Percentiles rank a stretch among this genome's conserved stretches.
Evolutionary conservation across 2,888 invertebrate species (phyloP).

Genomic region (Dendrolimus houi): DNA sequence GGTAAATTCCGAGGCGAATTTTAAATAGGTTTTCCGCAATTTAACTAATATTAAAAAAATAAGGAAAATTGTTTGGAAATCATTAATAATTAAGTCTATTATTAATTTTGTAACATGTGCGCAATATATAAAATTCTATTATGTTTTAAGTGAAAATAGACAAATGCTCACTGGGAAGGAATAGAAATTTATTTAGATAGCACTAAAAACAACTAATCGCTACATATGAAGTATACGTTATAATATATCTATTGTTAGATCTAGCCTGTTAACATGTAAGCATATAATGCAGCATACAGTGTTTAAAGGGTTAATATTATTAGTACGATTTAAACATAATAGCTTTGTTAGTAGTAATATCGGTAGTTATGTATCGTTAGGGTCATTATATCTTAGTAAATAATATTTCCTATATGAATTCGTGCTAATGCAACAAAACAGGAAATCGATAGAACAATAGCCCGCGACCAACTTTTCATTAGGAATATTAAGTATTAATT

Average conservation of each 20-base stretch:
- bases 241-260: background rate
- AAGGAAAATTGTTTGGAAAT: background rate
- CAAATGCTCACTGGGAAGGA: no score
- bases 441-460: conserved; percentile 46
- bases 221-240: background rate
- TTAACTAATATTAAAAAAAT: background rate
- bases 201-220: background rate
- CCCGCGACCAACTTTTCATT: conserved; percentile 39
- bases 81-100: background rate
- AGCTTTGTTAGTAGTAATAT: no score
- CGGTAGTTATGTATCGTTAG: background rate
- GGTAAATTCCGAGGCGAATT: background rate
- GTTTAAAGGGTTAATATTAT: background rate
- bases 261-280: background rate
- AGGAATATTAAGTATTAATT: conserved; percentile 39
- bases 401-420: conserved; percentile 14
- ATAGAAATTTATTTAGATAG: no score
- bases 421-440: conserved; percentile 40
- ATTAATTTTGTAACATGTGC: background rate
- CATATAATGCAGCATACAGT: no score
- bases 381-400: background rate
- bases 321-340: background rate
- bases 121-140: background rate
- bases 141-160: no score
- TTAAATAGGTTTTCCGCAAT: background rate